phyloP scores from a whole-genome alignment of 2,797 vertebrate genomes.

The Eidolon dupreanum region DNA sequence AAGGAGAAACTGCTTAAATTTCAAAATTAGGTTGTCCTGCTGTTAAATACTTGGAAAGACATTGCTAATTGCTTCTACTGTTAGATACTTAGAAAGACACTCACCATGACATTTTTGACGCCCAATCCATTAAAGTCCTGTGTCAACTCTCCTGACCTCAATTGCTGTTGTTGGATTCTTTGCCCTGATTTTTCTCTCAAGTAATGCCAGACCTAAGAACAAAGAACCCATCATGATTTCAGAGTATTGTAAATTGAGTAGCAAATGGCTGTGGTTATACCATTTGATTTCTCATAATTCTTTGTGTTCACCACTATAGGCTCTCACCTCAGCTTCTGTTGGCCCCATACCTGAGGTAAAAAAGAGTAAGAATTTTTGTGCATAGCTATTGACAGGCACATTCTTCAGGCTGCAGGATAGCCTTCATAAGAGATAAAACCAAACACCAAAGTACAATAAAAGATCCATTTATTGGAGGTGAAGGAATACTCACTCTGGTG shows the following conservation, averaged over 20 bases:
- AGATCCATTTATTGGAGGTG: not conserved
- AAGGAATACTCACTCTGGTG: not conserved
- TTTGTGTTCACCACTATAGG: not conserved
- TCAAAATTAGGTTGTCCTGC: not conserved
- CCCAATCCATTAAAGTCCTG: not conserved
- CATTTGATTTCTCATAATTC: not conserved
- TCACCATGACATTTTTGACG: constrained; percentile 25
- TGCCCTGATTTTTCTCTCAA: not conserved
- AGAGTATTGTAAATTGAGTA: not conserved
- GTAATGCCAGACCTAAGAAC: not conserved
- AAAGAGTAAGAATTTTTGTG: not conserved
- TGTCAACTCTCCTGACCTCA: not conserved
- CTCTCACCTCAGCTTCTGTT: not conserved
- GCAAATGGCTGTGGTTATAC: not conserved
- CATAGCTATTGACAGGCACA: not conserved
- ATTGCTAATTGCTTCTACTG: constrained; percentile 18
- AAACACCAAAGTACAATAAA: not conserved
- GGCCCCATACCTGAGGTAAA: not conserved
- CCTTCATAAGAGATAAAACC: not conserved
- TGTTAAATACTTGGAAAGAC: constrained; percentile 16
- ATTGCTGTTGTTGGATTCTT: not conserved
- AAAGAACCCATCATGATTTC: not conserved
- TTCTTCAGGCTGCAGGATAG: not conserved
- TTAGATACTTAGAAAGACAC: constrained; percentile 11
- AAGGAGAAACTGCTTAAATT: constrained; percentile 50